Percentiles rank a stretch among this genome's conserved stretches.
These are phyloP conservation scores for Erethizon dorsatum DNA, from an alignment of 2,797 vertebrate genomes.

Conservation along the genomic window DNA sequence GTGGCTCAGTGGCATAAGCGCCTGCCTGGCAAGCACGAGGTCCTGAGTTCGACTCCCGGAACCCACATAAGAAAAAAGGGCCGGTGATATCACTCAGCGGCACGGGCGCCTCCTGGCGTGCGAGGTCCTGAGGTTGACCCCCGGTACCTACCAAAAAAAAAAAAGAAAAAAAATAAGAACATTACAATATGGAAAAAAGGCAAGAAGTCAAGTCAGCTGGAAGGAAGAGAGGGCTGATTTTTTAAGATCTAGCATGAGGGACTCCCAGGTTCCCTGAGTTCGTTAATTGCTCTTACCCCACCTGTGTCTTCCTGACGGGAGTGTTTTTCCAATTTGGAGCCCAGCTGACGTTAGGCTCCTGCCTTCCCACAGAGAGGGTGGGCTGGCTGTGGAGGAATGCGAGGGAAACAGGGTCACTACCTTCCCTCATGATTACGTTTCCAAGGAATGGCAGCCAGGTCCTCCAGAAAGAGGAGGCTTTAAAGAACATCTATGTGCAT, in stretches of 20 bases:
- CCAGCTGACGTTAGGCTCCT: background rate
- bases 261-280: background rate
- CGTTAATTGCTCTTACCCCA: background rate
- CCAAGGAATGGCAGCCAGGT: background rate
- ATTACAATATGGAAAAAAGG: background rate
- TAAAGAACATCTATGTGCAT: background rate
- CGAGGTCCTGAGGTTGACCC: no score
- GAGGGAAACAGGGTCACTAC: background rate
- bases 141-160: no score
- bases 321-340: background rate
- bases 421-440: background rate
- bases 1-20: no score
- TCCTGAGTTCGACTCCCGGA: no score
- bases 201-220: background rate
- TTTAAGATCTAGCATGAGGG: background rate
- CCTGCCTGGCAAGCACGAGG: no score
- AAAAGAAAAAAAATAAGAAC: no score
- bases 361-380: background rate
- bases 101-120: no score
- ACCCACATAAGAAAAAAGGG: no score
- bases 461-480: background rate
- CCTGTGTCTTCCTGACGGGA: background rate
- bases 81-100: no score
- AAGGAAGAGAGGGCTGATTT: background rate
- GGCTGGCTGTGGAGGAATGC: background rate